Evolutionary conservation across 2,888 invertebrate genomes (phyloP).

Genomic region (Ophion obscuratus): DNA sequence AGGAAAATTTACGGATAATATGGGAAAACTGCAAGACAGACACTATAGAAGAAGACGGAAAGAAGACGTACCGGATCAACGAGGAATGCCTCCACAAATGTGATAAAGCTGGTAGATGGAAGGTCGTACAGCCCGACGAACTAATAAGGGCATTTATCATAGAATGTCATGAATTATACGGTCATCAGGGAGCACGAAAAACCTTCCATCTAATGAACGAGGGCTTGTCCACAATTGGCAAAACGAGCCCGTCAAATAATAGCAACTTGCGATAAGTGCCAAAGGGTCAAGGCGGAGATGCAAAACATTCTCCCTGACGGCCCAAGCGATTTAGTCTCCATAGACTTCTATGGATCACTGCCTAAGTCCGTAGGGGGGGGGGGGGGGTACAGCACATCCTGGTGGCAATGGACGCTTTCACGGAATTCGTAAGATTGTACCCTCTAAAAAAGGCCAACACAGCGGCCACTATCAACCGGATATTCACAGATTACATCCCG

Average conservation of each 20-base stretch:
- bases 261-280: too few relatives aligned
- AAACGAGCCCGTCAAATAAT: too few relatives aligned
- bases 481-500: slow-evolving; percentile 9
- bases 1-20: not conserved
- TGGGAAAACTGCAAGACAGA: not conserved
- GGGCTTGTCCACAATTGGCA: slow-evolving; percentile 1
- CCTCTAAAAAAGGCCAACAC: not conserved
- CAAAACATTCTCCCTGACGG: not conserved
- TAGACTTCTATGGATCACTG: slow-evolving; percentile 23
- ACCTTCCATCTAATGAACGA: not conserved
- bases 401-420: slow-evolving; percentile 21
- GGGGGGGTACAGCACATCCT: slow-evolving; percentile 10
- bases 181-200: not conserved
- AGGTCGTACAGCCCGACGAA: too few relatives aligned
- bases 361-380: not conserved
- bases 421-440: slow-evolving; percentile 7
- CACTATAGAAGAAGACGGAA: not conserved
- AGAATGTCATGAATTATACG: too few relatives aligned
- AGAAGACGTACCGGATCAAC: not conserved
- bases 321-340: slow-evolving; percentile 2
- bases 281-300: not conserved
- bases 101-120: too few relatives aligned
- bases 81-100: not conserved
- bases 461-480: not conserved
- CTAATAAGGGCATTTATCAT: too few relatives aligned